Conservation (phyloP, 2,113 vertebrate genomes). For the Phoxinus phoxinus region DNA sequence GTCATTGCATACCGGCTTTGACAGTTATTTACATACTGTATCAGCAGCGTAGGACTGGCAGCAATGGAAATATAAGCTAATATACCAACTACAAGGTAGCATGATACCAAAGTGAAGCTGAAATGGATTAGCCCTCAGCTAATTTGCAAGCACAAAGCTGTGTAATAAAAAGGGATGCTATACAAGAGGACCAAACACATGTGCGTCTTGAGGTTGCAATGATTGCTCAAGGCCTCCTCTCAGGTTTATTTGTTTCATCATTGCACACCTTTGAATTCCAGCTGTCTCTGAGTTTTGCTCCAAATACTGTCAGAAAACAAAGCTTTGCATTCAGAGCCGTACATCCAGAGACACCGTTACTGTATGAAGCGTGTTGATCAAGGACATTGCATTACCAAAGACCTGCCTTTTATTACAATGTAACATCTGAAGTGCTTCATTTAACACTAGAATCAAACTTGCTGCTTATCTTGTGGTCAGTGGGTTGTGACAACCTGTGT, state of each 20-base stretch:
- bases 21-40: not conserved
- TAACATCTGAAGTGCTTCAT: not conserved
- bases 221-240: constrained; percentile 35
- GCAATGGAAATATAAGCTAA: not conserved
- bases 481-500: not conserved
- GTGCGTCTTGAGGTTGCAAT: not conserved
- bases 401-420: not conserved
- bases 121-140: not conserved
- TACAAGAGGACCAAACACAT: not conserved
- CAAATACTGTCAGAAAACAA: not conserved
- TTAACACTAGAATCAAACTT: not conserved
- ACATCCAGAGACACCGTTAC: not conserved
- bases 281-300: constrained; percentile 8
- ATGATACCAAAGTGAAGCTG: constrained; percentile 3
- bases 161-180: constrained; percentile 14
- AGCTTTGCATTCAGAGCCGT: not conserved
- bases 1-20: not conserved
- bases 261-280: not conserved
- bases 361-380: not conserved
- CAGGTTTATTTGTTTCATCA: constrained; percentile 34
- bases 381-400: not conserved
- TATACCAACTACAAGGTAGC: not conserved
- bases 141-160: constrained; percentile 15
- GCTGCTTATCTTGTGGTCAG: not conserved
- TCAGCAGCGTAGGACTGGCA: not conserved